Evolutionary conservation across 2,113 vertebrate genomes (phyloP).

Genomic region (Gymnogyps californianus): DNA sequence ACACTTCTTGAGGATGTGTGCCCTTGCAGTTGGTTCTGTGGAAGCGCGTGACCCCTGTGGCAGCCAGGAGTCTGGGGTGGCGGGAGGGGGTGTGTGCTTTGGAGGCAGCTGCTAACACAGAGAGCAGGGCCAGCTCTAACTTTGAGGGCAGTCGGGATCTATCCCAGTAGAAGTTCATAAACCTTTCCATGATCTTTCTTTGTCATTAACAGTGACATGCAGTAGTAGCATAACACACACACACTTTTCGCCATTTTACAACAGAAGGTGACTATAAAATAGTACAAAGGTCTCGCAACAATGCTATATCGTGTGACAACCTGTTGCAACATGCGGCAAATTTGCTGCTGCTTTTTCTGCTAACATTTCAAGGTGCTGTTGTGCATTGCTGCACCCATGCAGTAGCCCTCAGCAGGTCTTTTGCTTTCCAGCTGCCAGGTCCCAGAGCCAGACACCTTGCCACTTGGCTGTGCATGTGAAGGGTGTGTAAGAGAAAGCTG

Average conservation of each 20-base stretch:
- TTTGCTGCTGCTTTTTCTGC: not conserved
- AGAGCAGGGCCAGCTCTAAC: not conserved
- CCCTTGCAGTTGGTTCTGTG: not conserved
- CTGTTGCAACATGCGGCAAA: not conserved
- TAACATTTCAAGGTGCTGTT: not conserved
- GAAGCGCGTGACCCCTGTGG: fast-evolving
- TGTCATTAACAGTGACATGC: not conserved
- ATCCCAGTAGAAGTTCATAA: not conserved
- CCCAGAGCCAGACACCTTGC: not conserved
- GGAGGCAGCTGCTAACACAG: not conserved
- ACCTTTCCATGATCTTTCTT: not conserved
- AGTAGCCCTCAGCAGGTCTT: not conserved
- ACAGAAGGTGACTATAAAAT: not conserved
- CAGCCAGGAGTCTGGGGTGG: not conserved
- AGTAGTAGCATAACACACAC: no score
- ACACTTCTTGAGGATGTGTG: not conserved
- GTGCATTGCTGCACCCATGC: not conserved
- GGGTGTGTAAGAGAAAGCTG: not conserved
- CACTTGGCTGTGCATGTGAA: not conserved
- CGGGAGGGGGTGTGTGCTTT: not conserved
- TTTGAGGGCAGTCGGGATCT: not conserved
- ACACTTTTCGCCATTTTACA: not conserved
- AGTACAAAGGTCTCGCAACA: not conserved
- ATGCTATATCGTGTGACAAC: fast-evolving
- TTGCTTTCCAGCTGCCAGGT: not conserved